phyloP scores from a whole-genome alignment of 2,113 vertebrate genomes.

The Corynorhinus townsendii region DNA sequence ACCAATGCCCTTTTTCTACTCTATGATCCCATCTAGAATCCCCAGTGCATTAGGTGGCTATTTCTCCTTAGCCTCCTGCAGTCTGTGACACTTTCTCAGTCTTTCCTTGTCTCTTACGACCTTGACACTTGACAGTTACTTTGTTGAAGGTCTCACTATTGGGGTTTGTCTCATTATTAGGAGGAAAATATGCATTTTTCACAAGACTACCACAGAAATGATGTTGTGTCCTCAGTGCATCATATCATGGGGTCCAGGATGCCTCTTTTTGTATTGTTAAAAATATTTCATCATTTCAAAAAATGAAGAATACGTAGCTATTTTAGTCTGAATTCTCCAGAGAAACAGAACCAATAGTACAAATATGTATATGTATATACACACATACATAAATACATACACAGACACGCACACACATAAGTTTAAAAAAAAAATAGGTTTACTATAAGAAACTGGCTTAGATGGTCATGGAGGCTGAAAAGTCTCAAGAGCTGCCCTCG shows the following conservation, averaged over 20 bases:
- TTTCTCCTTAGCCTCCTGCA: background rate
- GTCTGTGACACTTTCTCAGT: background rate
- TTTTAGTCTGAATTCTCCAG: background rate
- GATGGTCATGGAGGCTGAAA: background rate
- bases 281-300: constrained; percentile 2
- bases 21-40: background rate
- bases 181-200: background rate
- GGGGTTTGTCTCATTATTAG: background rate
- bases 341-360: background rate
- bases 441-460: background rate
- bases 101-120: background rate
- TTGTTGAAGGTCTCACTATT: background rate
- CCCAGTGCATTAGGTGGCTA: background rate
- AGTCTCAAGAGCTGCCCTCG: background rate
- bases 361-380: background rate
- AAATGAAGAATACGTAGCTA: background rate
- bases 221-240: background rate
- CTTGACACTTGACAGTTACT: background rate
- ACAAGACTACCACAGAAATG: background rate
- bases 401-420: rapidly evolving
- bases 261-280: background rate
- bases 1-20: background rate
- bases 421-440: background rate
- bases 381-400: background rate
- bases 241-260: background rate